Conservation (phyloP, 2,888 invertebrate species). For the Heliconius ismenius region DNA sequence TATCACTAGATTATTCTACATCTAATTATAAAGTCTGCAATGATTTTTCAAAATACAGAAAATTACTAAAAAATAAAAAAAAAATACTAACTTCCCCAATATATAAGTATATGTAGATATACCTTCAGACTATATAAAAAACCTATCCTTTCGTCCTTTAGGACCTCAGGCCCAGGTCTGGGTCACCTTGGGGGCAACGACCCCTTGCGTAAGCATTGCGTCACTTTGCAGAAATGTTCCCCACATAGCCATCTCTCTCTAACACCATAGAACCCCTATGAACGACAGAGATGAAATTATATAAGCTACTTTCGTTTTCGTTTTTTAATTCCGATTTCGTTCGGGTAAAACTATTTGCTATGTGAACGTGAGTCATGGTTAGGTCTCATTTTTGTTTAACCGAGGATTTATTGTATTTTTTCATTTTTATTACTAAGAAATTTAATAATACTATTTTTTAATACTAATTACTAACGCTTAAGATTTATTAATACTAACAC, state of each 20-base stretch:
- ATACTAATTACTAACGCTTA: too few relatives aligned
- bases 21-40: too few relatives aligned
- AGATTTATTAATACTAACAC: too few relatives aligned
- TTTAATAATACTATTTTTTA: too few relatives aligned
- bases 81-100: neutral
- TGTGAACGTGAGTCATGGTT: constrained; percentile 26
- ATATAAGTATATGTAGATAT: neutral
- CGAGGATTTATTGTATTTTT: neutral
- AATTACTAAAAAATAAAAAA: neutral
- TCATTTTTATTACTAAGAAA: too few relatives aligned
- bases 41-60: too few relatives aligned
- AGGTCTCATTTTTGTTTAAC: neutral
- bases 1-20: too few relatives aligned
- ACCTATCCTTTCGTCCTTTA: constrained; percentile 47
- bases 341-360: constrained; percentile 35
- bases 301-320: constrained; percentile 39
- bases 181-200: constrained; percentile 59
- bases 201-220: constrained; percentile 69
- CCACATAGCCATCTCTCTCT: constrained; percentile 43
- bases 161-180: constrained; percentile 51
- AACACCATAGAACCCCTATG: constrained; percentile 17
- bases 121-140: constrained; percentile 12
- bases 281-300: constrained; percentile 43
- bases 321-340: constrained; percentile 46
- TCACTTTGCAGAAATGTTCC: constrained; percentile 63